phyloP scores from a whole-genome alignment of 2,888 invertebrate genomes.

The Conomelus anceps region DNA sequence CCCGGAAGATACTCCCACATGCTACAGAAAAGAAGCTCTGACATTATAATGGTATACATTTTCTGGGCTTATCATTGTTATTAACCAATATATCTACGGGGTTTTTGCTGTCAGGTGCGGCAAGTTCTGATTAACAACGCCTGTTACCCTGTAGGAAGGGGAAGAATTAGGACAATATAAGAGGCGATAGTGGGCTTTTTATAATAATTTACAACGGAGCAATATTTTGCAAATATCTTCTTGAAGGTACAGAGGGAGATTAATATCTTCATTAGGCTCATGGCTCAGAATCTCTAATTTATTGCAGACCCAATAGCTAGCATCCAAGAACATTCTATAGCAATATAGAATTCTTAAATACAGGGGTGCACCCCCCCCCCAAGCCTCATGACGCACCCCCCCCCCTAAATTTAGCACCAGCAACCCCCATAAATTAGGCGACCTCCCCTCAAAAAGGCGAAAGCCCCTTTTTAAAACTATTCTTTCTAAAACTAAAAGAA shows the following conservation, averaged over 20 bases:
- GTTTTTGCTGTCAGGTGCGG: not conserved
- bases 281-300: not conserved
- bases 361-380: no score
- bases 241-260: not conserved
- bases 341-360: no score
- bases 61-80: not conserved
- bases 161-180: not conserved
- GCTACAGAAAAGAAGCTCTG: not conserved
- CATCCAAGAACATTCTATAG: no score
- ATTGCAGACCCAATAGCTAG: no score
- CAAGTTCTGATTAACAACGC: not conserved
- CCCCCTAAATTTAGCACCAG: no score
- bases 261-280: not conserved
- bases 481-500: no score
- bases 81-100: not conserved
- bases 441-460: no score
- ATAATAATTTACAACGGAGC: not conserved
- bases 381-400: no score
- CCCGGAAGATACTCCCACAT: not conserved
- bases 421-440: no score
- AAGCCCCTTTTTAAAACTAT: no score
- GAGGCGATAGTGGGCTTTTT: not conserved
- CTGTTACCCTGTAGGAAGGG: not conserved
- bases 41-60: not conserved
- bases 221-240: not conserved